Evolutionary conservation across 2,888 invertebrate genomes (phyloP).

Genomic region (Leptopterna dolabrata): DNA sequence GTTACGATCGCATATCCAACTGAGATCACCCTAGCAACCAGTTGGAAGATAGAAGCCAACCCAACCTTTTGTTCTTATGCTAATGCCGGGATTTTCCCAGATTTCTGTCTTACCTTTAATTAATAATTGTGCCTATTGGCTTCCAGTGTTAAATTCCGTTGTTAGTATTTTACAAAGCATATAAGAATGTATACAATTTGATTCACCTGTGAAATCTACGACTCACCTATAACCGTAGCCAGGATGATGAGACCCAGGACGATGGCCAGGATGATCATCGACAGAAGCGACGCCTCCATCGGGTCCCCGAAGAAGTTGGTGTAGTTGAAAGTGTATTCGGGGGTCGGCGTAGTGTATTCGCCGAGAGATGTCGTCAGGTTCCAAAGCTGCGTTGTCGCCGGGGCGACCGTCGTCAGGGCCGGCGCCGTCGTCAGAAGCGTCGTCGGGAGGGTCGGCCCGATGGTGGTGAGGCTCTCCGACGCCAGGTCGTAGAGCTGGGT

Average conservation of each 20-base stretch:
- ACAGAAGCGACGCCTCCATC: slow-evolving; percentile 29
- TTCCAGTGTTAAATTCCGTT: no score
- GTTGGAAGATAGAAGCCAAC: no score
- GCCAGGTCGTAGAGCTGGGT: slow-evolving; percentile 49
- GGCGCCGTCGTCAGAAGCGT: slow-evolving; percentile 36
- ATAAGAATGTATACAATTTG: no score
- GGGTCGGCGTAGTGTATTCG: background rate
- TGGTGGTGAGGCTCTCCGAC: slow-evolving; percentile 25
- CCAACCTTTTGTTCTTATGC: no score
- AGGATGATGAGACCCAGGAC: slow-evolving; percentile 55
- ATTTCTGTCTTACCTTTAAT: no score
- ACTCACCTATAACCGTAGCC: slow-evolving; percentile 56
- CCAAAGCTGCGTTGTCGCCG: slow-evolving; percentile 44
- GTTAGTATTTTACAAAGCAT: no score
- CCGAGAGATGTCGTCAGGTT: slow-evolving; percentile 26
- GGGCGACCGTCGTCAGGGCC: slow-evolving; percentile 39
- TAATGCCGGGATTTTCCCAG: no score
- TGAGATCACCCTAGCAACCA: no score
- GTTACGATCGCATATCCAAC: no score
- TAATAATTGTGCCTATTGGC: no score
- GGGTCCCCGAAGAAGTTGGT: slow-evolving; percentile 48
- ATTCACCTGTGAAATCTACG: no score
- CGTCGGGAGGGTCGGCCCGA: slow-evolving; percentile 32
- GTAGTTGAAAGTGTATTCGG: slow-evolving; percentile 42
- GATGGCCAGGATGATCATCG: slow-evolving; percentile 44